A percentile compares a stretch with the other conserved stretches of the same genome.
phyloP scores from a whole-genome alignment of 2,113 vertebrate genomes.

The Callipepla californica region DNA sequence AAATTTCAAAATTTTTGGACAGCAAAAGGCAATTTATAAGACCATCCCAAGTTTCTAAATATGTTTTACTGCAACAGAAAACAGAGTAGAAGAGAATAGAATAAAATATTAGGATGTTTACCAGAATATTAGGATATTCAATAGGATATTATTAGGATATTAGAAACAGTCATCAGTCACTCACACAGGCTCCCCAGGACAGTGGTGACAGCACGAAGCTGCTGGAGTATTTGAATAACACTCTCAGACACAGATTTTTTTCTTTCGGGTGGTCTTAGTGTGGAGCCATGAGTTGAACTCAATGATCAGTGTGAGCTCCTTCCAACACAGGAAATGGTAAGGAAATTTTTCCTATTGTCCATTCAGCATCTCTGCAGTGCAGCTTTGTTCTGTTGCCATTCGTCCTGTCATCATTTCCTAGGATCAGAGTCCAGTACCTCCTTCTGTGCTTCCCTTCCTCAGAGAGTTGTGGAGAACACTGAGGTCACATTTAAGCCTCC shows the following conservation, averaged over 20 bases:
- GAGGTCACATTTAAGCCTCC: too few relatives aligned
- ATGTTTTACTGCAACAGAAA: not conserved
- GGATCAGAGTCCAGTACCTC: not conserved
- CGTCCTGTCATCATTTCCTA: not conserved
- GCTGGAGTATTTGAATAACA: not conserved
- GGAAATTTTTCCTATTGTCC: not conserved
- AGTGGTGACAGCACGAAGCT: not conserved
- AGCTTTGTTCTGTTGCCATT: not conserved
- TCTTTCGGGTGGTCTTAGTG: not conserved
- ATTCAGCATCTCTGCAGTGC: not conserved
- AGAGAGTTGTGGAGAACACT: too few relatives aligned
- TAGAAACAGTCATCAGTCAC: not conserved
- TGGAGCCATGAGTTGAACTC: not conserved
- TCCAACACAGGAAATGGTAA: not conserved
- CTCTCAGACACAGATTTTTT: not conserved
- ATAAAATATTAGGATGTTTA: not conserved
- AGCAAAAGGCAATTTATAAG: not conserved
- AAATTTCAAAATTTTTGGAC: not conserved
- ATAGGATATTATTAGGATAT: not conserved
- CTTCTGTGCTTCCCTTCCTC: not conserved
- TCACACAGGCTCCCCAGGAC: not conserved
- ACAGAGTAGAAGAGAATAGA: not conserved
- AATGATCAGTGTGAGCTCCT: not conserved
- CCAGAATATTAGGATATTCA: too few relatives aligned
- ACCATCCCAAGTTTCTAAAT: not conserved